Evolutionary conservation across 2,888 invertebrate genomes (phyloP), one percentile per base, ranked within the genome.

Genomic region (Ophion slaviceki): DNA sequence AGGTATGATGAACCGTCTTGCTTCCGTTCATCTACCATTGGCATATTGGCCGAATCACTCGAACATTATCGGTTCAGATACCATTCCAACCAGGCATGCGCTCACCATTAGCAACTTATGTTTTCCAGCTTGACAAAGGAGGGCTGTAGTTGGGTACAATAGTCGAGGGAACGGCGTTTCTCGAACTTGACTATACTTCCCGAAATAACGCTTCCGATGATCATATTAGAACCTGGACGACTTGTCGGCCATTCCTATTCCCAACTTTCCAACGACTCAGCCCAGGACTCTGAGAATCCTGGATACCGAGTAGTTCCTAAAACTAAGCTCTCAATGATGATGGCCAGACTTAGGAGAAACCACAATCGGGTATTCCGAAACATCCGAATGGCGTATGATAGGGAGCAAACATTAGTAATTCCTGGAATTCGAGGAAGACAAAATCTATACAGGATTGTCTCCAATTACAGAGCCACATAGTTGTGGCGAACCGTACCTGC

Each of bases 11-110:
- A 64, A 82, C 61, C 79, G 66, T 75, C 85, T 87, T 86, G 75
- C 81, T 82, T 77, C 83, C 87, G 84, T 87, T 88, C 8, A 2
- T 84, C 83, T 83, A 64, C 45, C 79, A 72, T 83, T 84, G 84
- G 76, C 80, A 80, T 71, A 47, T 61, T 78, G 57, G 61, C 57
- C 81, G 1, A 53, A 53, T 17, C 53, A 5, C 5, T 53, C 53
- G 53, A 75, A 75, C 66, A 67, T 57, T 47, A 78, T 66, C 66
- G 78, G 77, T 75, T 75, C 8, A 5, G 10, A 36, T 8, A 36
- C 17, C 14, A 14, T 53, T 17, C 17, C 14, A 53, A 17, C 14
- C 11, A 5, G 40, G 8, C 5, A 40, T 40, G 40, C 40, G 7
- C 40, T 40, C 17, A 53, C 53, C 5, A 53, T 53, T 4, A 17